Base-by-base conservation (phyloP, 2,797 vertebrate genomes). In the Menidia menidia region DNA sequence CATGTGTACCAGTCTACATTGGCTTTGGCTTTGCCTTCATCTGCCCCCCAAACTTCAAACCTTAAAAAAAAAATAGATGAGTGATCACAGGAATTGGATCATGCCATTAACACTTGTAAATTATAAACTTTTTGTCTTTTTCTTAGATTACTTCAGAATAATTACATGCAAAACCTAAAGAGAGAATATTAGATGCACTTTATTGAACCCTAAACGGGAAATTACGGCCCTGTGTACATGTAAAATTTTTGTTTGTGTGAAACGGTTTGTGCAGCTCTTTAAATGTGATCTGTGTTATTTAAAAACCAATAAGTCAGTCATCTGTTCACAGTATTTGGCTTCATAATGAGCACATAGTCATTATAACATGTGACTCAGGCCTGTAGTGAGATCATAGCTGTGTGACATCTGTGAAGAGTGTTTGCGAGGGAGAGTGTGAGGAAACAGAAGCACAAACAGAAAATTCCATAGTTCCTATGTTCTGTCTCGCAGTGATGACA, bases 401-500 rank as follows among this genome's bases (percentile, higher is more conserved):
- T 31, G 63, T 71, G 77, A 81, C 79, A 80, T 85, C 63, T 86
- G 82, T 2, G 25, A 60, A 51, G 52, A 4, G 79, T 74, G 74
- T 84, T 80, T 78, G 78, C 25, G 67, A 75, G 60, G 6, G 42
- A 53, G 57, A 51, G 69, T 18, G 45, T 68, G 75, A 76, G 71
- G 75, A 89, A 89, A 85, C 83, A 87, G 80, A 88, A 87, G 83
- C 69, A 35, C 77, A 82, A 86, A 81, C 71, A 74, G 69, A 78
- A 74, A 59, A 78, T 56, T 71, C 73, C 63, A 72, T 53, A 64
- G 66, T 50, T 64, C 61, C 55, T 82, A 79, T 81, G 81, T 77
- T 81, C 60, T 52, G 75, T 87, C 83, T 87, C 47, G 15, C 67
- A 72, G 54, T 82, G 75, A 89, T 93, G 92, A 93, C 89, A 93